Conservation (phyloP, 2,888 invertebrate species). For the Leptinotarsa juncta region DNA sequence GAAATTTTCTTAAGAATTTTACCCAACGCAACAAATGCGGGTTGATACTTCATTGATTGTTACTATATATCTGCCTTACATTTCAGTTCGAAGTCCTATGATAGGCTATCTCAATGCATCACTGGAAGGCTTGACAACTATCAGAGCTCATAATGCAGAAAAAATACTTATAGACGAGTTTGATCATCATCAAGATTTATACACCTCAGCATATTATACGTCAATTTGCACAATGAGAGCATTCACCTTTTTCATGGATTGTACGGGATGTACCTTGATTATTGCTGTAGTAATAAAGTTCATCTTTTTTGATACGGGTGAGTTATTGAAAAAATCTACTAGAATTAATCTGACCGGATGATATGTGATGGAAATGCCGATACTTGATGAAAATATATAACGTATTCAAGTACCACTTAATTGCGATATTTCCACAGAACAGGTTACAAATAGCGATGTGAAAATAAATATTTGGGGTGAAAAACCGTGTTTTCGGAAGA, state of each 20-base stretch:
- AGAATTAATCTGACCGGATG: too few relatives aligned
- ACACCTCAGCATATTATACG: constrained; percentile 59
- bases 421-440: too few relatives aligned
- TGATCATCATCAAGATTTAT: constrained; percentile 60
- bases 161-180: constrained; percentile 58
- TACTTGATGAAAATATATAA: too few relatives aligned
- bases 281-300: constrained; percentile 47
- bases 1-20: too few relatives aligned
- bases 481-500: too few relatives aligned
- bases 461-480: too few relatives aligned
- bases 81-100: constrained; percentile 60
- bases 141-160: constrained; percentile 60
- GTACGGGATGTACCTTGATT: constrained; percentile 52
- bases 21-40: too few relatives aligned
- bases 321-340: not conserved
- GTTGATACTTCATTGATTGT: too few relatives aligned
- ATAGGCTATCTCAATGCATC: constrained; percentile 62
- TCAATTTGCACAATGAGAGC: constrained; percentile 55
- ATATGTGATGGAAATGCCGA: too few relatives aligned
- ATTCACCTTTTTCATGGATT: constrained; percentile 58
- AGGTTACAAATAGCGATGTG: too few relatives aligned
- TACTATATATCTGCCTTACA: not conserved
- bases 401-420: too few relatives aligned
- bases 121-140: constrained; percentile 61
- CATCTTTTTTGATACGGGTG: constrained; percentile 48